Base-by-base conservation (phyloP, 2,797 vertebrate species). In the Coregonus sp. region DNA sequence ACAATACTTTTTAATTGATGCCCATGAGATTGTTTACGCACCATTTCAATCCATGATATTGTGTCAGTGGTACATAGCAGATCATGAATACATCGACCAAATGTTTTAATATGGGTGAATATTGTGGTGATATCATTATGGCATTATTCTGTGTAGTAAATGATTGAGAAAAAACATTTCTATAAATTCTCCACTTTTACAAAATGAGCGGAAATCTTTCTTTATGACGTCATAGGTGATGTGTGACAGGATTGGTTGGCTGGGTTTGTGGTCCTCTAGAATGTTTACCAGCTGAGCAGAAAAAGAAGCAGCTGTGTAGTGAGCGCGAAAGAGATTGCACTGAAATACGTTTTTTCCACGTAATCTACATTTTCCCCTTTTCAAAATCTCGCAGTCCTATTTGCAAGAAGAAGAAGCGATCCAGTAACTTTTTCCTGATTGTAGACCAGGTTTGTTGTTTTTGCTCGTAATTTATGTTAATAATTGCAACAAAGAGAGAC, bases 201-300 rank as follows among this genome's bases (percentile, higher is more conserved):
- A 54, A 67, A 68, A 75, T 15, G 31, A 16, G 20, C 47, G 25
- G 3, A n/a, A 35, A 33, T 63, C 9, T n/a, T 20, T 15, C 15
- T n/a, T 7, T 18, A 7, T 82, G 85, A 86, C 82, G 81, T 85
- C 65, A 52, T 5, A 15, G 9, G 20, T 0, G 61, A 0, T 14
- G 35, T 75, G 4, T 51, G 31, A 72, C 25, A 5, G 63, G 81
- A 86, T 88, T 86, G 85, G 87, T 61, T n/a, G 70, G 31, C 31
- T 69, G 11, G 1, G 12, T 31, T 16, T 54, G 61, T 71, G 74
- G 25, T 76, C 65, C 77, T 50, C 25, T 52, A 18, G 72, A 84
- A 75, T 86, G 87, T 88, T 88, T 85, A 85, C 85, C 78, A 85
- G 73, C 84, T 68, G 85, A 82, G 72, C 73, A 25, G 71, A 72